Evolutionary conservation across 2,888 invertebrate species (phyloP).

Genomic region (Dynastes maya): DNA sequence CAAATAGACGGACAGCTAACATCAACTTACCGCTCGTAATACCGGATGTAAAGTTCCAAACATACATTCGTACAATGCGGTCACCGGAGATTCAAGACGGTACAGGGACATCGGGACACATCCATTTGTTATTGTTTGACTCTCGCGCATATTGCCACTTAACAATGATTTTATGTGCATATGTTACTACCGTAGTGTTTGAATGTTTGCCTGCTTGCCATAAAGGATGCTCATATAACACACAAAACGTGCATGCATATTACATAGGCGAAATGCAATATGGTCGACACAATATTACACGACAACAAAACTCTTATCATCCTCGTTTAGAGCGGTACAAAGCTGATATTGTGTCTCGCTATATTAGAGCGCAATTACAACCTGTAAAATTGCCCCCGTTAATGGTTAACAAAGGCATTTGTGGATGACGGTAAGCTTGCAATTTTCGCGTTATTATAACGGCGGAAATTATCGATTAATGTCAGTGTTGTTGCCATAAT

Average conservation of each 20-base stretch:
- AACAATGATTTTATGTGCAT: slow-evolving; percentile 60
- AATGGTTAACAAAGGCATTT: no score
- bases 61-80: no score
- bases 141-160: slow-evolving; percentile 64
- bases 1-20: no score
- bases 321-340: background rate
- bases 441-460: background rate
- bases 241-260: no score
- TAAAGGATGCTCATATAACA: no score
- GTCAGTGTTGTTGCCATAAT: no score
- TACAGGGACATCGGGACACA: background rate
- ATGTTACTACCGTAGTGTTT: slow-evolving; percentile 52
- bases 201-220: no score
- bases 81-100: no score
- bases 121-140: slow-evolving; percentile 13
- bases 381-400: background rate
- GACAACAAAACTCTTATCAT: background rate
- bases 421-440: background rate
- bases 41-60: no score
- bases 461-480: no score
- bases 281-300: background rate
- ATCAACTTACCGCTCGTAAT: no score
- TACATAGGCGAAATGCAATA: background rate
- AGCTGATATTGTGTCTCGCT: background rate
- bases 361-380: background rate